Evolutionary conservation across 2,888 invertebrate genomes (phyloP).

Genomic region (Sisyra nigra): DNA sequence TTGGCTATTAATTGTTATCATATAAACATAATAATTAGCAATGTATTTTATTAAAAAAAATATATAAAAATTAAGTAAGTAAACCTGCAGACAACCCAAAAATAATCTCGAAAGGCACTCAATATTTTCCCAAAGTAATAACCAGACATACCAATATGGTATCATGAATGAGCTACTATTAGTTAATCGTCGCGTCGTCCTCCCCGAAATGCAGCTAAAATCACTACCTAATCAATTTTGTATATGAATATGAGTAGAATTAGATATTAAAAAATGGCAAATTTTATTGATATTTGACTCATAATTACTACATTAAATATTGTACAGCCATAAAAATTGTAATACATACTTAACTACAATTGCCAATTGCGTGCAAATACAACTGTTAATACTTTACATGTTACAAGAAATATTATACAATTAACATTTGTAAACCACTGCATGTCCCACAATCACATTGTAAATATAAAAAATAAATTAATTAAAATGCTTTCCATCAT

Average conservation of each 20-base stretch:
- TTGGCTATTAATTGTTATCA: no score
- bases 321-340: no score
- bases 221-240: background rate
- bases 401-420: background rate
- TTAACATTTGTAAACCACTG: slow-evolving; percentile 4
- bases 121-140: background rate
- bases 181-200: background rate
- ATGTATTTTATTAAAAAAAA: no score
- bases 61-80: no score
- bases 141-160: background rate
- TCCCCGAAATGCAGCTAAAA: background rate
- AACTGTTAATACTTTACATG: background rate
- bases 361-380: no score
- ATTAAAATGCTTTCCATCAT: slow-evolving; percentile 6
- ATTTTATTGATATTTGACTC: background rate
- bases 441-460: slow-evolving; percentile 4
- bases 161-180: background rate
- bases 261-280: background rate
- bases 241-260: background rate
- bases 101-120: no score
- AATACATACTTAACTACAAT: background rate
- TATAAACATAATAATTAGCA: no score
- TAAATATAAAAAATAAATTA: slow-evolving; percentile 4
- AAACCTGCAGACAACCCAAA: no score
- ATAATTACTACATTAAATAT: background rate